Conservation (phyloP, 2,888 invertebrate genomes). For the Parnassius glacialis region DNA sequence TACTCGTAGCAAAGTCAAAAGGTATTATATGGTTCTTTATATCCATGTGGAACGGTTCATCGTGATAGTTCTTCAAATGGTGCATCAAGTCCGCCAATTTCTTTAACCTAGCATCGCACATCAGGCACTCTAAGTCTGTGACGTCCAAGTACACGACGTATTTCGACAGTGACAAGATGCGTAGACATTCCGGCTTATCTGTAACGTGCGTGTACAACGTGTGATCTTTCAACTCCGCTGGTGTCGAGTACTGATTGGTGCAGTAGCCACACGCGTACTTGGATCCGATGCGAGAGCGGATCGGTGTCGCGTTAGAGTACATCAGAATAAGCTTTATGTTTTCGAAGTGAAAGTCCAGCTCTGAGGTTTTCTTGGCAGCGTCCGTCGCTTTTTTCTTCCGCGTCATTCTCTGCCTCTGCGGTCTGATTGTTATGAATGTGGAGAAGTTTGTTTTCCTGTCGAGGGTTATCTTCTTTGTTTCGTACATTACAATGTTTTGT, state of each 20-base stretch:
- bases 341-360: conserved; percentile 59
- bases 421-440: conserved; percentile 18
- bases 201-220: conserved; percentile 40
- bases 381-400: neutral
- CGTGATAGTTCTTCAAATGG: conserved; percentile 50
- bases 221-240: conserved; percentile 47
- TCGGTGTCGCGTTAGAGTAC: conserved; percentile 51
- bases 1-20: conserved; percentile 34
- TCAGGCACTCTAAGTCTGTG: conserved; percentile 48
- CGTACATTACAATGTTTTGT: neutral
- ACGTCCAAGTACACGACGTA: conserved; percentile 60
- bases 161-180: conserved; percentile 40
- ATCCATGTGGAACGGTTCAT: conserved; percentile 48
- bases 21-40: conserved; percentile 59
- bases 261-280: conserved; percentile 50
- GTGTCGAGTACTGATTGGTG: conserved; percentile 34
- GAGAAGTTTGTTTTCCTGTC: conserved; percentile 14
- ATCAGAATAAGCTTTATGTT: conserved; percentile 42
- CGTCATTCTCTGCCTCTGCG: conserved; percentile 13
- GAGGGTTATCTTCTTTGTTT: conserved; percentile 1
- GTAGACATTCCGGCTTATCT: conserved; percentile 23
- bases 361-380: conserved; percentile 27
- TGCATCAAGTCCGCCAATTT: conserved; percentile 49
- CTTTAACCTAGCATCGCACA: conserved; percentile 44
- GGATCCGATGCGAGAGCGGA: conserved; percentile 36